Evolutionary conservation across 2,888 invertebrate species (phyloP).

Genomic region (Psylliodes chrysocephalus): DNA sequence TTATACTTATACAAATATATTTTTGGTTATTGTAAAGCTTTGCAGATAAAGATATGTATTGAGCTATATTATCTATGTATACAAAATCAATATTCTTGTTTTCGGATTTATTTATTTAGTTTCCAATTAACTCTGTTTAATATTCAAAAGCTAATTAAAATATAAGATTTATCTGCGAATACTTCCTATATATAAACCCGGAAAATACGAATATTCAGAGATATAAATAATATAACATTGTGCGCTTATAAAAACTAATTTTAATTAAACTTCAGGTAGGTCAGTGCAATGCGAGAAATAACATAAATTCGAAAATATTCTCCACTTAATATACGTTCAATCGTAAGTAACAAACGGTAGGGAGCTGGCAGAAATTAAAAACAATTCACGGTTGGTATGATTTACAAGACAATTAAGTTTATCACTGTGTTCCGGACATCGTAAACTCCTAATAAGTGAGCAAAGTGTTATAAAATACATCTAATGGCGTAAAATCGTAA

Average conservation of each 20-base stretch:
- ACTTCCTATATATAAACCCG: too few species aligned
- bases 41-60: too few species aligned
- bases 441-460: conserved; percentile 23
- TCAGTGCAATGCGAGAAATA: background rate
- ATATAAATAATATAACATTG: too few species aligned
- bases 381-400: conserved; percentile 19
- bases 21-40: too few species aligned
- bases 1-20: too few species aligned
- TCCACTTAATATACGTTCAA: conserved; percentile 9
- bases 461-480: conserved; percentile 19
- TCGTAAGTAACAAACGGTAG: conserved; percentile 25
- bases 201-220: too few species aligned
- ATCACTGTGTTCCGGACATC: conserved; percentile 28
- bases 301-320: conserved; percentile 12
- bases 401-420: conserved; percentile 30
- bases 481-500: conserved; percentile 14
- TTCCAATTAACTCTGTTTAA: too few species aligned
- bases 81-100: too few species aligned
- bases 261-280: conserved; percentile 52
- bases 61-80: too few species aligned
- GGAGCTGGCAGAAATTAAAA: conserved; percentile 33
- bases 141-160: too few species aligned
- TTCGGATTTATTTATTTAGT: too few species aligned
- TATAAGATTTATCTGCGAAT: too few species aligned
- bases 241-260: conserved; percentile 33